Base-by-base conservation (phyloP, 2,888 invertebrate species). In the Strigamia crassipes region DNA sequence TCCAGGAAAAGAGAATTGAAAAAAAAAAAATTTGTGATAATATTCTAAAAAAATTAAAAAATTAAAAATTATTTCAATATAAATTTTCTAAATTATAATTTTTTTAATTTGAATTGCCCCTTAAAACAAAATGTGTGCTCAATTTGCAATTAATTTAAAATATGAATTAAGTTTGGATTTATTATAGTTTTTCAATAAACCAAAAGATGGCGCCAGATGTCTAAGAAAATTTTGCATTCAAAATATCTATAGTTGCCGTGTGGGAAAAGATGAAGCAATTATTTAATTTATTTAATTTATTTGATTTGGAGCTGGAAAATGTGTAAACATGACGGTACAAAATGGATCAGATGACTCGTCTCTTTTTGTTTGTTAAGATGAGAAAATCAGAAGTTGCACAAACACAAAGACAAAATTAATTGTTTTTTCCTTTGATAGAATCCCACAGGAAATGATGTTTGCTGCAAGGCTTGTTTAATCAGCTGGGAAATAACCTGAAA, bases 401-500 rank as follows among this genome's bases (percentile, higher is more conserved):
- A 56, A 56, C 56, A 56, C 18, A 56, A 56, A 56, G 56, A 56
- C 18, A 56, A 56, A 56, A 56, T 56, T 56, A 56, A 56, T 56
- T 56, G 56, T 56, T 56, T 27, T 27, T 56, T 56, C 56, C 56
- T 56, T 56, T 56, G 56, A 56, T 56, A 56, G 56, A 56, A 56
- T 56, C 56, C 56, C 56, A 56, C 56, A 56, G 56, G 56, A 56
- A 56, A 56, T 56, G 38, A 38, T 38, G 38, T 38, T 38, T 38
- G 56, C 56, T 56, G 56, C 56, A 18, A 56, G 56, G 56, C 21
- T 56, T 56, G 56, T 56, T 56, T 56, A 56, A 56, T 56, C 56
- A 56, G 56, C 56, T 56, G 56, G 56, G 56, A 56, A 56, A 56
- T 56, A 56, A 56, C 56, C 56, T 56, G 56, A 56, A 56, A 56